Evolutionary conservation across 23 tunicate species (phyloP).

Genomic region (Ascidia mentula): DNA sequence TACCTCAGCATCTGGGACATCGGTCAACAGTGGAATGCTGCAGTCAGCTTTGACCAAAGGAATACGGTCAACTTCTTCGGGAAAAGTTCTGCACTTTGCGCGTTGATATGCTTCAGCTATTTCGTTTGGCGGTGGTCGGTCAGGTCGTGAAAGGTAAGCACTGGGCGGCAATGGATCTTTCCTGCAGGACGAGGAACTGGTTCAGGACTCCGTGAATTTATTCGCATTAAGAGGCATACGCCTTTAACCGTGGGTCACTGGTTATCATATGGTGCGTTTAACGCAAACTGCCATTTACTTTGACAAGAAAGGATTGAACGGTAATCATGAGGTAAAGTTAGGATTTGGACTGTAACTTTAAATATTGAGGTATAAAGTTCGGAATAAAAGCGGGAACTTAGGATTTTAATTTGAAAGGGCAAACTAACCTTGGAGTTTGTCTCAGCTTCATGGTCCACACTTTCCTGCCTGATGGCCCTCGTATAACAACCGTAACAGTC

Average conservation of each 20-base stretch:
- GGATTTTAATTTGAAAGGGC: too few species aligned
- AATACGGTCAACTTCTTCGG: conserved; percentile 81
- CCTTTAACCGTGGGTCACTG: too few species aligned
- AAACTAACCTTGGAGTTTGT: conserved; percentile 65
- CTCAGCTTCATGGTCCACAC: conserved; percentile 76
- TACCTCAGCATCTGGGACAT: conserved; percentile 81
- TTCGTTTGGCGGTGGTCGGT: conserved; percentile 51
- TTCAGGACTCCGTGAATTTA: too few species aligned
- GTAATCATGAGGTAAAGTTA: too few species aligned
- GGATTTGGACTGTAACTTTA: too few species aligned
- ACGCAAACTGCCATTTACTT: too few species aligned
- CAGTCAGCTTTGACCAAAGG: conserved; percentile 92
- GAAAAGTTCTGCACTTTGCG: conserved; percentile 56
- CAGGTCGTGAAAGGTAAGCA: conserved; percentile 42
- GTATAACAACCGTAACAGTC: conserved; percentile 61
- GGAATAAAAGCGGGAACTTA: too few species aligned
- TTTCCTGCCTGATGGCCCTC: conserved; percentile 64
- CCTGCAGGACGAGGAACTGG: conserved; percentile 22
- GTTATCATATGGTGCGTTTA: too few species aligned
- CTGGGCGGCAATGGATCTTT: conserved; percentile 49
- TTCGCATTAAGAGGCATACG: too few species aligned
- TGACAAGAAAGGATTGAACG: too few species aligned
- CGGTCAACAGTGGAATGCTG: conserved; percentile 75
- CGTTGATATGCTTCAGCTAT: conserved; percentile 31
- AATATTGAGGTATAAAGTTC: too few species aligned